Percentiles rank a stretch among this genome's conserved stretches.
Evolutionary conservation across 2,113 vertebrate genomes (phyloP).

Genomic region (Loxodonta africana): DNA sequence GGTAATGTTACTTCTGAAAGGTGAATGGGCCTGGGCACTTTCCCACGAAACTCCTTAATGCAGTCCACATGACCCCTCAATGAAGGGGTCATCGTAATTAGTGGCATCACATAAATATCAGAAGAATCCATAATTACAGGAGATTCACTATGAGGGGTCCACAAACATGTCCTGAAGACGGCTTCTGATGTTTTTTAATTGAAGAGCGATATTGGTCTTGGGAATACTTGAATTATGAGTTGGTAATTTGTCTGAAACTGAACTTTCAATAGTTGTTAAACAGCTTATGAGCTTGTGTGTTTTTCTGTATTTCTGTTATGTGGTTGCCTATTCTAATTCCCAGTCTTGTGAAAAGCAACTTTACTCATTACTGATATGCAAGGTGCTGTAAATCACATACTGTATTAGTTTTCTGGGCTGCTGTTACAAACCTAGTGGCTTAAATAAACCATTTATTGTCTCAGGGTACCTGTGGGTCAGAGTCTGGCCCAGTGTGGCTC

Average conservation of each 20-base stretch:
- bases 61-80: neutral
- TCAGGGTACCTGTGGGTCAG: neutral
- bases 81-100: neutral
- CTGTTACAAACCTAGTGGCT: neutral
- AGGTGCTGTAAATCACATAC: neutral
- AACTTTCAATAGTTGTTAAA: constrained; percentile 7
- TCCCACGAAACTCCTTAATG: neutral
- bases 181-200: constrained; percentile 66
- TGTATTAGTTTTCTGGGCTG: neutral
- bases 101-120: neutral
- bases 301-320: neutral
- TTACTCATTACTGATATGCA: neutral
- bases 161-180: neutral
- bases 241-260: constrained; percentile 49
- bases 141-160: neutral
- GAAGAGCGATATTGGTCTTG: constrained; percentile 17
- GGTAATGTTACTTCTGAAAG: neutral
- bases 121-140: neutral
- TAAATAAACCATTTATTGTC: neutral
- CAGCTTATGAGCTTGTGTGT: neutral
- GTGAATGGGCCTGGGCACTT: neutral
- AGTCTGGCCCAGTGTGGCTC: neutral
- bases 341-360: constrained; percentile 11
- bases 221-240: constrained; percentile 14
- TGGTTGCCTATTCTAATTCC: neutral